Conservation (phyloP, 1,140 invertebrate genomes). For the Metaphire vulgaris region DNA sequence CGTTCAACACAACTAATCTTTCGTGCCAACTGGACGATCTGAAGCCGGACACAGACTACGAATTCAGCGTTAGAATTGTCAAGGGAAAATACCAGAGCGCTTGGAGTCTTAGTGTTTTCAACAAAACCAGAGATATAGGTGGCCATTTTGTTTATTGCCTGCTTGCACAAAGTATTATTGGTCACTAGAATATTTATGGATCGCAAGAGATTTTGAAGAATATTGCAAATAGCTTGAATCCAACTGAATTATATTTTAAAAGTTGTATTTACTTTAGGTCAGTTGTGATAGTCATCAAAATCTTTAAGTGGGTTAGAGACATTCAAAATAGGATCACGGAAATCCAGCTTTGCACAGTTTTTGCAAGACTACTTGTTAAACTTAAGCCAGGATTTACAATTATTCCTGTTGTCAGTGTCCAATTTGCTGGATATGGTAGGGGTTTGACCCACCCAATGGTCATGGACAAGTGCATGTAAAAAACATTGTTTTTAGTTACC, state of each 20-base stretch:
- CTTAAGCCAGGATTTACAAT: too few species aligned
- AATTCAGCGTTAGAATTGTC: conserved; percentile 91
- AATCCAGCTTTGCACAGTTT: too few species aligned
- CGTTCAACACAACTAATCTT: conserved; percentile 80
- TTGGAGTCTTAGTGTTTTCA: conserved; percentile 87
- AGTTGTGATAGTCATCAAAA: background rate
- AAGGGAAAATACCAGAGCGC: conserved; percentile 75
- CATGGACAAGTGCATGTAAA: too few species aligned
- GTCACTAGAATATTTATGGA: background rate
- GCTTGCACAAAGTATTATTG: background rate
- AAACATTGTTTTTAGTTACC: too few species aligned
- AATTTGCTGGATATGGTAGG: too few species aligned
- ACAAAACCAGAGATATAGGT: conserved; percentile 74
- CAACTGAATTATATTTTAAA: background rate
- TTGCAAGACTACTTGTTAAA: too few species aligned
- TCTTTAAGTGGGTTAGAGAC: background rate
- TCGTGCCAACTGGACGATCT: conserved; percentile 89
- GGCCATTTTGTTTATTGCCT: too few species aligned
- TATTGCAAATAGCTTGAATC: background rate
- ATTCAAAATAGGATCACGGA: background rate
- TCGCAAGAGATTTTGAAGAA: background rate
- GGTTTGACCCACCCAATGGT: too few species aligned
- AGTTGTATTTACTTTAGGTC: background rate
- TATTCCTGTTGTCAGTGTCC: too few species aligned
- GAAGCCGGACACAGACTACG: conserved; percentile 84